A percentile compares a stretch with the other conserved stretches of the same genome.
phyloP scores from a whole-genome alignment of 2,113 vertebrate genomes.

The Zapus hudsonius region DNA sequence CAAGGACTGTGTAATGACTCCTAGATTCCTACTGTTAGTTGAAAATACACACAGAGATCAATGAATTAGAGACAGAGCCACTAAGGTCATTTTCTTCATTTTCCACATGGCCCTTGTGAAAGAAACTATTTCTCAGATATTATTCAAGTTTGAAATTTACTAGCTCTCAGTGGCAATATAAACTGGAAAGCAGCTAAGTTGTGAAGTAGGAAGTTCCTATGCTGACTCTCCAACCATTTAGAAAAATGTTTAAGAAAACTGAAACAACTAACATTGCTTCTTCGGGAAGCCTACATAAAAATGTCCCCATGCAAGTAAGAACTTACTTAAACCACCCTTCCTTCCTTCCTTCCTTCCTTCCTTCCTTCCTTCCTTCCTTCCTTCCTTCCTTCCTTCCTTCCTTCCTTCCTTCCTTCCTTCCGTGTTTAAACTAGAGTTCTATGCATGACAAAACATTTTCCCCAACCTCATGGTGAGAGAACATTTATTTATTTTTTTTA shows the following conservation, averaged over 20 bases:
- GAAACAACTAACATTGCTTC: neutral
- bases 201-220: neutral
- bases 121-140: neutral
- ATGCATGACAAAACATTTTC: conserved; percentile 31
- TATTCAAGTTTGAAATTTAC: neutral
- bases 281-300: conserved; percentile 33
- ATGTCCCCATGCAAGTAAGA: conserved; percentile 4
- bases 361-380: neutral
- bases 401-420: neutral
- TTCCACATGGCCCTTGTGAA: neutral
- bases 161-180: neutral
- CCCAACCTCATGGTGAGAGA: neutral
- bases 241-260: neutral
- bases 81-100: neutral
- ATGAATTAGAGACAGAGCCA: neutral
- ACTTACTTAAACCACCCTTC: neutral
- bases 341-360: neutral
- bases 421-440: conserved; percentile 46
- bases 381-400: neutral
- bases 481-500: conserved; percentile 45
- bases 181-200: neutral
- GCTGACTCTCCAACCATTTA: conserved; percentile 8
- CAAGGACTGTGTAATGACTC: neutral
- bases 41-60: neutral
- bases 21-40: neutral